These are phyloP conservation scores for Acleris sparsana DNA, from an alignment of 2,888 invertebrate species.

Conservation along the genomic window DNA sequence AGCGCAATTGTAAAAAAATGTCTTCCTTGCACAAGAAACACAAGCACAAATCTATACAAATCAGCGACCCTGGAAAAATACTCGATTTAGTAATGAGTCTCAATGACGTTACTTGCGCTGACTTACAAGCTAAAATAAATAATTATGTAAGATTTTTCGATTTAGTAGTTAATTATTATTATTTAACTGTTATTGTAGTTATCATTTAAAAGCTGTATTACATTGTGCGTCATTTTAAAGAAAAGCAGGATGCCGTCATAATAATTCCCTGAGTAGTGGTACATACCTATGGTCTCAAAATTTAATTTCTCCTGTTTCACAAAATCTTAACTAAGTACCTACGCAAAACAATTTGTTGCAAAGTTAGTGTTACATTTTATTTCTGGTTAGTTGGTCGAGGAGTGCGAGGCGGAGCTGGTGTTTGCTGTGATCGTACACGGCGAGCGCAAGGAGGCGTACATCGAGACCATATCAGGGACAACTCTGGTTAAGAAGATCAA, in stretches of 20 bases:
- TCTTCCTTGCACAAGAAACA: constrained; percentile 42
- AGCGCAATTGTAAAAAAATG: constrained; percentile 20
- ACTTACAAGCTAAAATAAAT: constrained; percentile 84
- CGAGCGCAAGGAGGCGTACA: constrained; percentile 82
- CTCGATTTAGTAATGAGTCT: constrained; percentile 80
- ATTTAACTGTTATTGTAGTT: too few relatives aligned
- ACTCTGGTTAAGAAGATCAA: constrained; percentile 76
- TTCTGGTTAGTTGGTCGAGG: constrained; percentile 59
- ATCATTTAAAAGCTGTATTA: too few relatives aligned
- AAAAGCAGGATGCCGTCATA: too few relatives aligned
- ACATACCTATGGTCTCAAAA: too few relatives aligned
- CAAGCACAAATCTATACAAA: constrained; percentile 63
- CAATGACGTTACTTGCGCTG: constrained; percentile 71
- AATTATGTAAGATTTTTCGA: constrained; percentile 75
- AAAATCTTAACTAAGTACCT: too few relatives aligned
- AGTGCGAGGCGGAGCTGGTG: constrained; percentile 79
- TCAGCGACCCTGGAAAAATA: constrained; percentile 83
- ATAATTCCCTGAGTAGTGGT: too few relatives aligned
- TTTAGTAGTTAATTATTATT: too few relatives aligned
- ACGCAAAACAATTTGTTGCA: too few relatives aligned
- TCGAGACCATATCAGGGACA: constrained; percentile 82
- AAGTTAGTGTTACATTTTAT: neutral
- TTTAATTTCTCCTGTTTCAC: too few relatives aligned
- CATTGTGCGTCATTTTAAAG: too few relatives aligned
- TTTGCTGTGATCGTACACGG: constrained; percentile 81